Conservation (phyloP, 1,140 invertebrate species). For the Yoshiicerus persimilis region DNA sequence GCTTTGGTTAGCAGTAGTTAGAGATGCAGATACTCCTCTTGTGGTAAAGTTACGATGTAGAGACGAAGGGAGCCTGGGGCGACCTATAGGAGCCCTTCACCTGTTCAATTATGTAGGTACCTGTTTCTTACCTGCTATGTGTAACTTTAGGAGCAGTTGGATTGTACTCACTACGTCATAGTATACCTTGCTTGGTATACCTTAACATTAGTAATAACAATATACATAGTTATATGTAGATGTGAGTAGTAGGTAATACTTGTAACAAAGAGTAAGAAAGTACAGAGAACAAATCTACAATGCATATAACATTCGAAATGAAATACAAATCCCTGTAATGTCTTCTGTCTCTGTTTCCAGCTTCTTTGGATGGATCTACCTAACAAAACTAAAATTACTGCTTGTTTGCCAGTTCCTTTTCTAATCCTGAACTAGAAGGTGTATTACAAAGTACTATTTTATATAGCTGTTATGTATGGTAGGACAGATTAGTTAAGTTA, state of each 20-base stretch:
- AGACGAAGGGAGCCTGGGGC: not conserved
- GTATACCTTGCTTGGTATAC: too few species aligned
- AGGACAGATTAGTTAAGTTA: not conserved
- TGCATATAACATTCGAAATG: not conserved
- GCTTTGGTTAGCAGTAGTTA: not conserved
- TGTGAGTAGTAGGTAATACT: too few species aligned
- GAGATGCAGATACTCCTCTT: not conserved
- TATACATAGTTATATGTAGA: too few species aligned
- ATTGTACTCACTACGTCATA: too few species aligned
- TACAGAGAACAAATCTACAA: not conserved
- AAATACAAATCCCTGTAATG: not conserved
- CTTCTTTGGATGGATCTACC: not conserved
- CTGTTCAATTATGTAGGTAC: constrained; percentile 2
- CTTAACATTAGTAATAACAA: too few species aligned
- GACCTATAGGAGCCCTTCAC: not conserved
- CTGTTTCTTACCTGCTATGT: not conserved
- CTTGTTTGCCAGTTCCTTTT: not conserved
- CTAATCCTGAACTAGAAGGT: not conserved
- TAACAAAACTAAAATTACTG: not conserved
- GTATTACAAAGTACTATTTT: not conserved
- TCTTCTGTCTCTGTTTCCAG: not conserved
- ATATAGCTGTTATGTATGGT: not conserved
- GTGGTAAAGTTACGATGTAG: not conserved
- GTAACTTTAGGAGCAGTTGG: too few species aligned
- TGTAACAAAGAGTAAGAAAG: too few species aligned